Evolutionary conservation across 1,140 invertebrate species (phyloP), one percentile per base, ranked within the genome.

Genomic region (Acromyrmex heyeri): DNA sequence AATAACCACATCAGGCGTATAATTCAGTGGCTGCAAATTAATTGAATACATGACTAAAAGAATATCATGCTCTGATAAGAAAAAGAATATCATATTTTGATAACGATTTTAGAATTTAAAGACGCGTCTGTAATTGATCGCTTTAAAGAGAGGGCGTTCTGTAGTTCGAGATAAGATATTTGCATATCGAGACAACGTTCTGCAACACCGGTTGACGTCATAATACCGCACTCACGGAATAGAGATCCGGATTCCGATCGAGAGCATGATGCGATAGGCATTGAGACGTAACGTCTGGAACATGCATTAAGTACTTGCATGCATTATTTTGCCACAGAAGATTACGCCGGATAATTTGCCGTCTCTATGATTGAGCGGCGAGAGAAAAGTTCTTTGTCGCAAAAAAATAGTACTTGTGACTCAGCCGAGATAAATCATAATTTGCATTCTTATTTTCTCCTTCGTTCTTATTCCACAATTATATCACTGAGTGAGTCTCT

Each of bases 161-260:
- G 10, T 16, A 21, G 10, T 44, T 34, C n/a, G 27, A 61, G n/a
- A 70, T 55, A 16, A 59, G 44, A 59, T 44, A 48, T 77, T 27
- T 27, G 53, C 64, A 48, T 27, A 7, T 2, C 27, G 14, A 12
- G 67, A 69, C 59, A 50, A 27, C 24, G 21, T 38, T 75, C 53
- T 44, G 53, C 30, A 34, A 50, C n/a, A 16, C 14, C 18, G 21
- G n/a, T 2, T 86, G 88, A 90, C 70, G 88, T 86, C 88, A 87
- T 82, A 76, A 81, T 57, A n/a, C 55, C 18, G 27, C 48, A 83
- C 27, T 82, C 64, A 67, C 64, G 24, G 48, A 34, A 38, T 10
- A 73, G n/a, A 44, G 87, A 92, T 92, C 92, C 92, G 92, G 92
- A 92, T 92, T 92, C 91, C 91, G 77, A 85, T 86, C 65, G 72